A percentile compares a stretch with the other conserved stretches of the same genome.
Conservation (phyloP, 2,113 vertebrate genomes). For the Ifrita kowaldi region DNA sequence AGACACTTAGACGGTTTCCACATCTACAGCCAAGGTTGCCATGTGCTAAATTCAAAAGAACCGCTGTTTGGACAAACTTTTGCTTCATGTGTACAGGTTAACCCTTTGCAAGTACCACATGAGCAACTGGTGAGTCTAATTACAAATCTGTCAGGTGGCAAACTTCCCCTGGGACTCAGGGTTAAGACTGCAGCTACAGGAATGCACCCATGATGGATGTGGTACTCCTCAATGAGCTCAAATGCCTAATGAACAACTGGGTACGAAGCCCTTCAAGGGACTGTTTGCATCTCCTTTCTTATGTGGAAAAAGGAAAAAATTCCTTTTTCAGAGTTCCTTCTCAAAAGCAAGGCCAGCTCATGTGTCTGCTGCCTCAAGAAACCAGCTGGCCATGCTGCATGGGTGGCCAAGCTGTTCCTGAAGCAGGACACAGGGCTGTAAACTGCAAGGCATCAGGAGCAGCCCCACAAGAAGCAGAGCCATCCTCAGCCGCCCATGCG, state of each 20-base stretch:
- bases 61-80: not conserved
- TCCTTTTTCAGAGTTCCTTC: not conserved
- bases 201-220: not conserved
- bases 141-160: not conserved
- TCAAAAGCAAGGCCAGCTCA: not conserved
- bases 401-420: not conserved
- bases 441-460: not conserved
- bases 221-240: not conserved
- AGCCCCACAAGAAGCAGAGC: not conserved
- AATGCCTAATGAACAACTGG: not conserved
- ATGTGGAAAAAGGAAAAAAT: not conserved
- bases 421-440: not conserved
- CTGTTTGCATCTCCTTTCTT: not conserved
- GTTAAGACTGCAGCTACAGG: not conserved
- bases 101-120: not conserved
- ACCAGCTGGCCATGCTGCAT: not conserved
- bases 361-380: not conserved
- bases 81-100: not conserved
- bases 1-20: not conserved
- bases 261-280: not conserved
- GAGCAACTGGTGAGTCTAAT: not conserved
- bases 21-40: not conserved
- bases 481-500: fast-evolving
- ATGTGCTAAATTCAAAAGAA: not conserved
- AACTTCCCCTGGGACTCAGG: not conserved